Evolutionary conservation across 2,888 invertebrate species (phyloP).

Genomic region (Meteorus colon): DNA sequence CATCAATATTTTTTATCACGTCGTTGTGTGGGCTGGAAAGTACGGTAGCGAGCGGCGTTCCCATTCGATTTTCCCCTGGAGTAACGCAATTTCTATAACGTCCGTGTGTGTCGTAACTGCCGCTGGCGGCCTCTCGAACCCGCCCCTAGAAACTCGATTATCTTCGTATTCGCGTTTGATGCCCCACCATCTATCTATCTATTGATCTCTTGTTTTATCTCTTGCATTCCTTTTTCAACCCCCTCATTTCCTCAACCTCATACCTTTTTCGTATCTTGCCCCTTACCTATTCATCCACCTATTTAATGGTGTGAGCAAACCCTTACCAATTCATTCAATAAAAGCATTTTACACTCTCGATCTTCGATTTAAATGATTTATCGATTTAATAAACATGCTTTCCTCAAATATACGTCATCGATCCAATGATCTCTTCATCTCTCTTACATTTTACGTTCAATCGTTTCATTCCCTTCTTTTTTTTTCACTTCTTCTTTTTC

Average conservation of each 20-base stretch:
- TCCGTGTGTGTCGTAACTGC: constrained; percentile 50
- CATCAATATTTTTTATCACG: constrained; percentile 33
- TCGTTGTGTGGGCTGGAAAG: not conserved
- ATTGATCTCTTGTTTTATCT: constrained; percentile 26
- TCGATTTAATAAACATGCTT: constrained; percentile 25
- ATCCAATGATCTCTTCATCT: not conserved
- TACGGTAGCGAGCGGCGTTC: constrained; percentile 1
- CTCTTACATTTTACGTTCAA: constrained; percentile 44
- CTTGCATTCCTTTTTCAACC: constrained; percentile 35
- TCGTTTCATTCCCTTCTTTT: not conserved
- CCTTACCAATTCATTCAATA: constrained; percentile 47
- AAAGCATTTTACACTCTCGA: constrained; percentile 45
- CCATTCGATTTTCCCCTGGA: constrained; percentile 39
- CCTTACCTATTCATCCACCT: constrained; percentile 13
- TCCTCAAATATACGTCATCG: constrained; percentile 12
- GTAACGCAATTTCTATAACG: constrained; percentile 45
- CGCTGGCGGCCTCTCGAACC: constrained; percentile 43
- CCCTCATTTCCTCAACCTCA: constrained; percentile 15
- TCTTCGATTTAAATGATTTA: constrained; percentile 35
- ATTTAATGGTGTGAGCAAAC: constrained; percentile 32
- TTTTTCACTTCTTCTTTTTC: not conserved
- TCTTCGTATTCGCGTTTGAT: constrained; percentile 44
- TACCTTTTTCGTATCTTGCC: not conserved
- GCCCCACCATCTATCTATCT: constrained; percentile 2
- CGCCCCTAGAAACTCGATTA: constrained; percentile 54